Percentiles rank a stretch among this genome's conserved stretches.
These are phyloP conservation scores for Drosophila koepferae DNA, from an alignment of 2,888 invertebrate genomes.

Conservation along the genomic window DNA sequence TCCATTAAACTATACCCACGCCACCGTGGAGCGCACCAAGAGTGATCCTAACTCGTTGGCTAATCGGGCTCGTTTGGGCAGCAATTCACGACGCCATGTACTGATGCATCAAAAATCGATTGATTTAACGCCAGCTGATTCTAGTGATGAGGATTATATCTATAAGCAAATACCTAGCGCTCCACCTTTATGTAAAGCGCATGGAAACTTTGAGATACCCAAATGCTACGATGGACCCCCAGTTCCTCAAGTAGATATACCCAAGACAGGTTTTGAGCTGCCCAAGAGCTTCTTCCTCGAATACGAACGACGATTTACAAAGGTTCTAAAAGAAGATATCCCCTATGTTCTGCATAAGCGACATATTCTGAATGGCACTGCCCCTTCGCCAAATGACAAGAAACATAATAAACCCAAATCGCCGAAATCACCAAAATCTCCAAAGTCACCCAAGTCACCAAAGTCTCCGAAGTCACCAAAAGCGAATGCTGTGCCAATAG, in stretches of 20 bases:
- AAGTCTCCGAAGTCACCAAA: conserved; percentile 86
- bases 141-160: conserved; percentile 93
- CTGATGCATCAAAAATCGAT: conserved; percentile 95
- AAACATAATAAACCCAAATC: conserved; percentile 87
- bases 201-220: conserved; percentile 89
- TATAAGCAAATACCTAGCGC: conserved; percentile 91
- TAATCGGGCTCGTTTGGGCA: conserved; percentile 90
- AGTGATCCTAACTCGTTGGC: conserved; percentile 94
- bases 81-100: conserved; percentile 91
- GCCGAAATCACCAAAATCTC: conserved; percentile 88
- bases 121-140: conserved; percentile 93
- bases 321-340: conserved; percentile 88
- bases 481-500: conserved; percentile 32
- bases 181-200: conserved; percentile 89
- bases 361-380: conserved; percentile 94
- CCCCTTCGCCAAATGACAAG: conserved; percentile 86
- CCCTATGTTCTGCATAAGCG: conserved; percentile 94
- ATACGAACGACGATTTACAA: conserved; percentile 87
- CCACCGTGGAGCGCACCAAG: conserved; percentile 93
- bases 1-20: conserved; percentile 88
- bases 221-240: conserved; percentile 84
- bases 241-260: conserved; percentile 85
- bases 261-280: conserved; percentile 89
- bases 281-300: conserved; percentile 91
- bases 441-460: conserved; percentile 88